Conservation (phyloP, 35 echinoderm and acorn worm genomes). For the Amphiura filiformis region DNA sequence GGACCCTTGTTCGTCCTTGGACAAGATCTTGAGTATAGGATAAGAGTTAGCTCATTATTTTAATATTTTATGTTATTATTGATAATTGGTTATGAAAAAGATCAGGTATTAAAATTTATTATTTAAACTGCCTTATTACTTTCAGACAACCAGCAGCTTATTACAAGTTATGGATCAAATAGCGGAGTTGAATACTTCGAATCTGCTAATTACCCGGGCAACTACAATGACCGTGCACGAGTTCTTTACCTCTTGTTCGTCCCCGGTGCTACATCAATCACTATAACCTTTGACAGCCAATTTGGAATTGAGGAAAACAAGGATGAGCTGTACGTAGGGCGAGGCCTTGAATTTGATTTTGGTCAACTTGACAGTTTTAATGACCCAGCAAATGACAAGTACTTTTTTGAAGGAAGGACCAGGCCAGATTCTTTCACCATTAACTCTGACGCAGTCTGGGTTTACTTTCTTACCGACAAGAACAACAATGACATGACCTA, state of each 20-base stretch:
- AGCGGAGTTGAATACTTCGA: constrained; percentile 17
- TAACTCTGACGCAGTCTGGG: constrained; percentile 54
- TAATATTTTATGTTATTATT: no score
- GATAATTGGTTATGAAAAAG: no score
- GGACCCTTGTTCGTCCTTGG: no score
- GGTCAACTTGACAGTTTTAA: background rate
- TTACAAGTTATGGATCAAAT: constrained; percentile 50
- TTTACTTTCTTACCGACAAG: constrained; percentile 69
- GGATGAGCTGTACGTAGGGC: constrained; percentile 70
- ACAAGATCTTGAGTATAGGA: no score
- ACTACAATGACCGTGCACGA: constrained; percentile 23
- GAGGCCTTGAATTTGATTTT: constrained; percentile 13
- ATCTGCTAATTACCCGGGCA: constrained; percentile 36
- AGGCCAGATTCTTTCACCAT: constrained; percentile 23
- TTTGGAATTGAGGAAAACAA: constrained; percentile 62
- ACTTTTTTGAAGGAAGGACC: constrained; percentile 15
- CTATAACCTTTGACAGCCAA: constrained; percentile 1
- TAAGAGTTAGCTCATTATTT: no score
- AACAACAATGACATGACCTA: constrained; percentile 23
- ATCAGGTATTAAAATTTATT: no score
- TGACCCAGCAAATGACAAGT: background rate
- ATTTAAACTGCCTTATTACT: background rate
- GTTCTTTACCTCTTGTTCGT: constrained; percentile 61
- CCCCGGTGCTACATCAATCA: constrained; percentile 47
- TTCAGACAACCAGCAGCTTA: constrained; percentile 37